A percentile compares a stretch with the other conserved stretches of the same genome.
Conservation (phyloP, 1,140 invertebrate species). For the Galleria mellonella region DNA sequence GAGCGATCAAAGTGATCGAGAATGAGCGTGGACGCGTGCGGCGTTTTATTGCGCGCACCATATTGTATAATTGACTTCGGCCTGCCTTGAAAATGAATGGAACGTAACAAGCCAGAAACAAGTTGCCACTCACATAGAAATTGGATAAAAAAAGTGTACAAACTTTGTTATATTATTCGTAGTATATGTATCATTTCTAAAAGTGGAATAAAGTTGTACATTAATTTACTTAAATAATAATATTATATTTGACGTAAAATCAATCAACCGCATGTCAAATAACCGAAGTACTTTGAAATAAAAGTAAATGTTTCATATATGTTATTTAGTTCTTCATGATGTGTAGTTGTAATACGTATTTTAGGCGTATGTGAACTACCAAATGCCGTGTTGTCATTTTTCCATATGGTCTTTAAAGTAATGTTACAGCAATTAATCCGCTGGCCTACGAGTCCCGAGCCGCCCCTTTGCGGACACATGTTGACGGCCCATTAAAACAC, state of each 20-base stretch:
- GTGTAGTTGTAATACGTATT: background rate
- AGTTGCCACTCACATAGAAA: slow-evolving; percentile 1
- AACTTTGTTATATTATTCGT: too few species aligned
- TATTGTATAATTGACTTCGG: slow-evolving; percentile 48
- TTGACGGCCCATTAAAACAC: slow-evolving; percentile 46
- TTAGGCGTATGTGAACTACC: too few species aligned
- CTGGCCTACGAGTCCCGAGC: slow-evolving; percentile 1
- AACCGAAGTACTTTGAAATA: too few species aligned
- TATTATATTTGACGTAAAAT: too few species aligned
- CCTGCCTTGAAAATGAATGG: slow-evolving; percentile 21
- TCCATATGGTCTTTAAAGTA: slow-evolving; percentile 26
- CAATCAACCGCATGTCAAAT: too few species aligned
- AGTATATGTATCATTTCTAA: too few species aligned
- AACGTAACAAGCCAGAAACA: slow-evolving; percentile 4
- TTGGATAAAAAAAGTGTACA: too few species aligned
- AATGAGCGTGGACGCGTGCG: slow-evolving; percentile 29
- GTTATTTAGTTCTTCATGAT: slow-evolving; percentile 6
- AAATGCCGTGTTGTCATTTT: slow-evolving; percentile 8
- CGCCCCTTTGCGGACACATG: slow-evolving; percentile 37
- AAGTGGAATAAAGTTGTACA: too few species aligned
- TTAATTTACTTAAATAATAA: too few species aligned
- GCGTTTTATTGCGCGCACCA: slow-evolving; percentile 43
- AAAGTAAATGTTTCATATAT: too few species aligned
- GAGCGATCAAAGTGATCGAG: slow-evolving; percentile 58
- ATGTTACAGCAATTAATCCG: slow-evolving; percentile 20